A percentile compares a stretch with the other conserved stretches of the same genome.
Evolutionary conservation across 2,888 invertebrate genomes (phyloP).

Genomic region (Sphaerophoria rueppellii): DNA sequence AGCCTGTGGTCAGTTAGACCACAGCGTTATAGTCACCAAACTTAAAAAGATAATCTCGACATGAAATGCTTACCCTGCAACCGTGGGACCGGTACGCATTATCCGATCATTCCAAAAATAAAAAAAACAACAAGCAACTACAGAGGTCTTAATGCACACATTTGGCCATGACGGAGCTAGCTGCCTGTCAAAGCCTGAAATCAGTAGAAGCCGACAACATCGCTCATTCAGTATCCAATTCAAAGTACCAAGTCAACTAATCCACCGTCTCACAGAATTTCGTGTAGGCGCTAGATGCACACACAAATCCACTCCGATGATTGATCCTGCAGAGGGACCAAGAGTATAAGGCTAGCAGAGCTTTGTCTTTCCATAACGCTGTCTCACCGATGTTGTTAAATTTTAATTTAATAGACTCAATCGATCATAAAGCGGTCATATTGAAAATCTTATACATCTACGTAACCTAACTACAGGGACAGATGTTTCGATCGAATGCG

Average conservation of each 20-base stretch:
- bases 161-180: conserved; percentile 29
- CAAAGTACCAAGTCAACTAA: conserved; percentile 24
- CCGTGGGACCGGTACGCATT: conserved; percentile 24
- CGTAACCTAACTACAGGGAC: conserved; percentile 21
- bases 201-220: conserved; percentile 62
- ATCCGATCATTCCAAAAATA: conserved; percentile 11
- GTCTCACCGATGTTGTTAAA: conserved; percentile 67
- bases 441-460: conserved; percentile 29
- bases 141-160: background rate
- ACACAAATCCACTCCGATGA: background rate
- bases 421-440: conserved; percentile 67
- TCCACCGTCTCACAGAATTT: conserved; percentile 21
- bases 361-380: conserved; percentile 57
- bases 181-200: conserved; percentile 48
- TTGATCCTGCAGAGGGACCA: conserved; percentile 33
- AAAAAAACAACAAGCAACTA: background rate
- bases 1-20: too few species aligned
- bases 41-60: conserved; percentile 37
- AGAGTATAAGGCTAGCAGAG: conserved; percentile 12
- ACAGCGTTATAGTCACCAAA: too few species aligned
- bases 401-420: conserved; percentile 70
- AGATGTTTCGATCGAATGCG: conserved; percentile 69
- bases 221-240: conserved; percentile 57
- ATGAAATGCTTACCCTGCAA: conserved; percentile 48
- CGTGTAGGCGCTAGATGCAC: conserved; percentile 59